phyloP scores from a whole-genome alignment of 2,797 vertebrate species.

The Threskiornis aethiopicus region DNA sequence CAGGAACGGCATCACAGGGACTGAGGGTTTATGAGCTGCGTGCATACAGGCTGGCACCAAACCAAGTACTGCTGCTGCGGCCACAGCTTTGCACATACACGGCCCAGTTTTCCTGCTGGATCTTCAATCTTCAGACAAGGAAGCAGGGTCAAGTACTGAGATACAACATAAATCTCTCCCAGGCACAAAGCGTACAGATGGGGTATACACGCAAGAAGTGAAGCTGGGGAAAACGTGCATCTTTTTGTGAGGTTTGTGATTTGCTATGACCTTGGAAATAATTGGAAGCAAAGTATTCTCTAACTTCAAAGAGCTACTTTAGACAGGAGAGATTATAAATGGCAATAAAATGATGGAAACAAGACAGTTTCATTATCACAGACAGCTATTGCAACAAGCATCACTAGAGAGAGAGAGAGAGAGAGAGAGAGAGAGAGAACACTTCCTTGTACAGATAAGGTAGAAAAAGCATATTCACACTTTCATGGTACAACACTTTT shows the following conservation, averaged over 20 bases:
- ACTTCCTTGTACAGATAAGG: not conserved
- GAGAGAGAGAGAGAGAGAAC: not conserved
- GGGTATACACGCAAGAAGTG: rapidly evolving
- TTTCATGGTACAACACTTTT: not conserved
- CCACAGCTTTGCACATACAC: rapidly evolving
- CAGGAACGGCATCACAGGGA: not conserved
- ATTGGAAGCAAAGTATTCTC: not conserved
- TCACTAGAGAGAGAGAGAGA: no score
- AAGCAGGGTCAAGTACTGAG: not conserved
- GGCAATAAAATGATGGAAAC: not conserved
- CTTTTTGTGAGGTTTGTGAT: not conserved
- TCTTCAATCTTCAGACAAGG: not conserved
- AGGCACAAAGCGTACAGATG: not conserved
- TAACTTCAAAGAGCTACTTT: not conserved
- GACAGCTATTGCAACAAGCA: not conserved
- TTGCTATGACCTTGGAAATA: not conserved
- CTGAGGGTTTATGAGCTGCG: not conserved
- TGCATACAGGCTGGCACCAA: not conserved
- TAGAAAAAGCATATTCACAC: not conserved
- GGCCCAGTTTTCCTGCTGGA: not conserved
- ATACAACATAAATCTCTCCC: not conserved
- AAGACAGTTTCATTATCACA: not conserved
- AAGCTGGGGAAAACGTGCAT: not conserved
- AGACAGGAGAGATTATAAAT: not conserved
- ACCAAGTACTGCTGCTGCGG: not conserved